Conservation (phyloP, 2,113 vertebrate genomes). For the Dendropsophus ebraccatus region DNA sequence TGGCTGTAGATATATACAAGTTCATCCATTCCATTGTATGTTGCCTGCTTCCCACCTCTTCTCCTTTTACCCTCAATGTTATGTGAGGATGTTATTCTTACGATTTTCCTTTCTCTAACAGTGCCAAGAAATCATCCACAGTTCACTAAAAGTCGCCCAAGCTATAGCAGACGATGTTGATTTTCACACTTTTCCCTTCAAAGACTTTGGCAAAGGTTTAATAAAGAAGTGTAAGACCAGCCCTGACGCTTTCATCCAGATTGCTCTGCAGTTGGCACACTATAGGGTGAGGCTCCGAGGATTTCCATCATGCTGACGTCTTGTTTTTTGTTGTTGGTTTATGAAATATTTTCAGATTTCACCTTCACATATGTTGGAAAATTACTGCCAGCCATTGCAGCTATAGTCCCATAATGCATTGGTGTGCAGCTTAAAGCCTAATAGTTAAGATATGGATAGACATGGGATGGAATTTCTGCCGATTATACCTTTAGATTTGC, state of each 20-base stretch:
- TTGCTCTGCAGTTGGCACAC: constrained; percentile 70
- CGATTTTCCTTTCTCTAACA: neutral
- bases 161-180: constrained; percentile 65
- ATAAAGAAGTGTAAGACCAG: constrained; percentile 68
- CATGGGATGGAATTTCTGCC: no score
- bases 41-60: no score
- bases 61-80: neutral
- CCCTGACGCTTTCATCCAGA: constrained; percentile 71
- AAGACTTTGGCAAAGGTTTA: constrained; percentile 70
- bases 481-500: no score
- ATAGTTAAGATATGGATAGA: no score
- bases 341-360: neutral
- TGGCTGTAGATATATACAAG: no score
- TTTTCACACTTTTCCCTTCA: constrained; percentile 70
- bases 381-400: neutral
- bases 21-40: no score
- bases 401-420: neutral
- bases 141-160: constrained; percentile 66
- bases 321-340: neutral
- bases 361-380: neutral
- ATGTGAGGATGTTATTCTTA: neutral
- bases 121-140: constrained; percentile 61
- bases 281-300: constrained; percentile 66
- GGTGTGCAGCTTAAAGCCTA: no score
- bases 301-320: neutral